phyloP scores from a whole-genome alignment of 2,113 vertebrate species.

The Tyrannus savana region DNA sequence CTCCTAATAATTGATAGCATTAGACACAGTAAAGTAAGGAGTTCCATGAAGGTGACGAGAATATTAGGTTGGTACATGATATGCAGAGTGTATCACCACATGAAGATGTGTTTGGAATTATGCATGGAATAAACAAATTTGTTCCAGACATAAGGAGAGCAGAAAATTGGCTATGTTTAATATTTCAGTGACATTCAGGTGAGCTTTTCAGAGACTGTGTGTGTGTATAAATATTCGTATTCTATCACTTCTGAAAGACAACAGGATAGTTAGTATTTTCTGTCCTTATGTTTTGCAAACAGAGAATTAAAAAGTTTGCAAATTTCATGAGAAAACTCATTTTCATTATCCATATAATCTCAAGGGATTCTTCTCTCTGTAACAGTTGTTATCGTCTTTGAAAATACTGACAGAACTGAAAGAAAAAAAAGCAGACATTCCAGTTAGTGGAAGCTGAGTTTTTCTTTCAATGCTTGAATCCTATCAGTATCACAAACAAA shows the following conservation, averaged over 20 bases:
- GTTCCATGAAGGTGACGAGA: neutral
- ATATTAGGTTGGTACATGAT: neutral
- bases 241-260: neutral
- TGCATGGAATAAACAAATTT: slow-evolving; percentile 1
- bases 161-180: slow-evolving; percentile 1
- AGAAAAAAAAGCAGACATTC: neutral
- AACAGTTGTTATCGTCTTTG: neutral
- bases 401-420: neutral
- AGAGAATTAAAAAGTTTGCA: neutral
- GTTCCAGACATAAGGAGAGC: slow-evolving; percentile 15
- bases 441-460: neutral
- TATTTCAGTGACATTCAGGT: slow-evolving; percentile 7
- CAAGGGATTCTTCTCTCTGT: neutral
- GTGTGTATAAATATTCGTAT: neutral
- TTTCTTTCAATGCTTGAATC: neutral
- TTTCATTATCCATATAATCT: neutral
- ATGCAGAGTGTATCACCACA: neutral
- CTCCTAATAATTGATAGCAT: neutral
- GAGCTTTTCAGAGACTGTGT: neutral
- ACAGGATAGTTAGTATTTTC: neutral
- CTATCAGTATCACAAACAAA: neutral
- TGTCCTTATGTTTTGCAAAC: neutral
- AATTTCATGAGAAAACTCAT: neutral
- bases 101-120: slow-evolving; percentile 39
- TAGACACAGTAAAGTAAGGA: neutral